Conservation (phyloP, 2,888 invertebrate genomes). For the Sussaba pulchella region DNA sequence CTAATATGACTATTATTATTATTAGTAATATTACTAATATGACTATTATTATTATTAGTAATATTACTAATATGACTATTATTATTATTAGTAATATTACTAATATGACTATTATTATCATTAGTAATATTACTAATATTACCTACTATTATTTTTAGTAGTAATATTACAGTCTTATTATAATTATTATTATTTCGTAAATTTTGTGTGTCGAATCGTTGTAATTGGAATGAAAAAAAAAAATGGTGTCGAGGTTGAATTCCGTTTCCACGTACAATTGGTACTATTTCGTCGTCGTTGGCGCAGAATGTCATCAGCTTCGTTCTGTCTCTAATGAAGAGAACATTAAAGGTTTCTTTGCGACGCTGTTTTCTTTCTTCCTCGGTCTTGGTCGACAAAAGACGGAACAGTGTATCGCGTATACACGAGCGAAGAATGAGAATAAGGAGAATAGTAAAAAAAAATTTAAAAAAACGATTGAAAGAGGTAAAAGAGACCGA, state of each 20-base stretch:
- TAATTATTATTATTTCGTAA: no score
- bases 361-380: slow-evolving; percentile 15
- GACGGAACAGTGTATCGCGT: slow-evolving; percentile 35
- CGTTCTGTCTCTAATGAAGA: slow-evolving; percentile 25
- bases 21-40: no score
- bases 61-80: no score
- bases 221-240: not conserved
- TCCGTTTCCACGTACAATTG: not conserved
- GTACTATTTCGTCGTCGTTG: slow-evolving; percentile 17
- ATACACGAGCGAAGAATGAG: slow-evolving; percentile 30
- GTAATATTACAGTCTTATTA: no score
- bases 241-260: not conserved
- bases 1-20: no score
- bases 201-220: not conserved
- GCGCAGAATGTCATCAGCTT: slow-evolving; percentile 17
- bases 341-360: slow-evolving; percentile 42
- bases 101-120: no score
- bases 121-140: no score
- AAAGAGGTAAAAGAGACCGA: no score
- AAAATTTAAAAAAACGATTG: no score
- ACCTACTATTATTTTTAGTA: no score
- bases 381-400: slow-evolving; percentile 14
- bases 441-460: slow-evolving; percentile 12
- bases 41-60: no score
- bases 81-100: no score